Evolutionary conservation across 2,113 vertebrate species (phyloP), one percentile per base, ranked within the genome.

Genomic region (Columba janthina): DNA sequence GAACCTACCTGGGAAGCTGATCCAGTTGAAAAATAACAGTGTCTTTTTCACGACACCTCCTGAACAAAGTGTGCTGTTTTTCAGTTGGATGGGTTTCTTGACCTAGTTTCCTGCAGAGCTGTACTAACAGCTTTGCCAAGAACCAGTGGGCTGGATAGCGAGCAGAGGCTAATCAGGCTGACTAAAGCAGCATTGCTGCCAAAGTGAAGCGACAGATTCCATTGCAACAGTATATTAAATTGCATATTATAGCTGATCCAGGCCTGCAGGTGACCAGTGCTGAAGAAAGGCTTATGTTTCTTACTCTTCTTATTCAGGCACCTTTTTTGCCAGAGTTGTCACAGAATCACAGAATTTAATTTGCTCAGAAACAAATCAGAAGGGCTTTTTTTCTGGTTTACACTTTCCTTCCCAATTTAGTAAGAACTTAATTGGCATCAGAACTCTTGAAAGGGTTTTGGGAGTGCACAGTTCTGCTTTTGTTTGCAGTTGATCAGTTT

Each of bases 31-130:
- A 92, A 94, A 69, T 32, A 92, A 40, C 75, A 54, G 13, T 40
- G 32, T 74, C 36, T 76, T 80, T 90, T 89, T 58, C 56, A 71
- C 42, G 24, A 38, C 65, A 67, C 57, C 65, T 74, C 70, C 86
- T 81, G 86, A 70, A 74, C 56, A 28, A 42, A 92, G 57, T 54
- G 40, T 62, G 56, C 61, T 86, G 69, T 2, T 89, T 84, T 92
- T 90, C 51, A 57, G 92, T 65, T 94, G 93, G 61, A 60, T 92
- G 53, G 48, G 32, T 87, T 94, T 96, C 96, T 96, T 96, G 94
- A 96, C 96, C 95, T 94, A 96, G 76, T 97, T 97, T 94, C 65
- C 89, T 93, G 73, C 65, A 64, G 79, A 94, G 93, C 86, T 78
- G 29, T 75, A 48, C 57, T 60, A 42, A 64, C 36, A 53, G 53